Conservation (phyloP, 2,797 vertebrate species). For the Orestias chungarensis region DNA sequence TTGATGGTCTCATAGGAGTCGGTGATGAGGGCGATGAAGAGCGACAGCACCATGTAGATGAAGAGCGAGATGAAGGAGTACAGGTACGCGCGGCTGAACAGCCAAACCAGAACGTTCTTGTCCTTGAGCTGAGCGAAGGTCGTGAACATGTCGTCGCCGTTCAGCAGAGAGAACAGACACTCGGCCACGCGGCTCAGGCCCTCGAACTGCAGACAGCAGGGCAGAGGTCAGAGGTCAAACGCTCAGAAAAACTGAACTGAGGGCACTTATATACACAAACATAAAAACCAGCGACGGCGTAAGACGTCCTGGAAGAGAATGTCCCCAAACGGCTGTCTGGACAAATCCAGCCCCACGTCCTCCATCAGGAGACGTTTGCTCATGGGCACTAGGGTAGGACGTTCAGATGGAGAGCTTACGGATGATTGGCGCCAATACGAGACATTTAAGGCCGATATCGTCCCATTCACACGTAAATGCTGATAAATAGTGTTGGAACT, state of each 20-base stretch:
- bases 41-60: constrained; percentile 98
- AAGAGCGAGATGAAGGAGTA: constrained; percentile 98
- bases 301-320: too few relatives aligned
- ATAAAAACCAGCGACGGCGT: too few relatives aligned
- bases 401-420: too few relatives aligned
- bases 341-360: too few relatives aligned
- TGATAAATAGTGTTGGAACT: too few relatives aligned
- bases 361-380: neutral
- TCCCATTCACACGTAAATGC: too few relatives aligned
- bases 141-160: constrained; percentile 96
- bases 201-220: constrained; percentile 81
- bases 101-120: constrained; percentile 91
- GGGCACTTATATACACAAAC: too few relatives aligned
- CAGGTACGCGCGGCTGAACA: constrained; percentile 92
- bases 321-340: too few relatives aligned
- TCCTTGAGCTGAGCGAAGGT: constrained; percentile 94
- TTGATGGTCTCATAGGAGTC: constrained; percentile 97
- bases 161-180: constrained; percentile 96
- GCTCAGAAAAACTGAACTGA: too few relatives aligned
- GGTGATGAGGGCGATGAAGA: constrained; percentile 97
- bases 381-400: neutral
- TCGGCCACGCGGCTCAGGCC: constrained; percentile 91
- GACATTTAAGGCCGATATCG: too few relatives aligned
- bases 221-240: neutral
- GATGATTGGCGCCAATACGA: too few relatives aligned